Percentiles rank a stretch among this genome's conserved stretches.
These are phyloP conservation scores for Microplitis demolitor DNA, from an alignment of 1,140 invertebrate genomes.

Conservation along the genomic window DNA sequence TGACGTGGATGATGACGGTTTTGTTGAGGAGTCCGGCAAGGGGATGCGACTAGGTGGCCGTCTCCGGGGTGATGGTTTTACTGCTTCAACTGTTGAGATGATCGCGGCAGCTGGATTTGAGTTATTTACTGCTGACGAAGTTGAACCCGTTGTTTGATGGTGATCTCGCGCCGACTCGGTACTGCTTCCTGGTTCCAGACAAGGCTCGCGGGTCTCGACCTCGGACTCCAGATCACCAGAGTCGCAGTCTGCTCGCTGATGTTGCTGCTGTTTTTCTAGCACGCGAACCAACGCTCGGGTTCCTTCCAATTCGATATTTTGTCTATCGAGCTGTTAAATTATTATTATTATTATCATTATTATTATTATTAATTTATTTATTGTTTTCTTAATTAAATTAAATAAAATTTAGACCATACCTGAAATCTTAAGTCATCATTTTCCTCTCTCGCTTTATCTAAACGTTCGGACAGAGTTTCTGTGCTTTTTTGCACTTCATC, in stretches of 20 bases:
- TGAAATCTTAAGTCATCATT: slow-evolving; percentile 83
- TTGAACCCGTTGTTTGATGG: slow-evolving; percentile 18
- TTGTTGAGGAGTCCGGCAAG: slow-evolving; percentile 63
- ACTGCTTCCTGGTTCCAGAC: slow-evolving; percentile 65
- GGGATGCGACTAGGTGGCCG: slow-evolving; percentile 73
- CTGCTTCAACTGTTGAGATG: background rate
- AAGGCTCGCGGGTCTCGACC: slow-evolving; percentile 61
- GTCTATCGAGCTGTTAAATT: slow-evolving; percentile 73
- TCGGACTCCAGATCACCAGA: slow-evolving; percentile 43
- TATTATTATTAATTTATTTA: background rate
- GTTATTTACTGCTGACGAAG: slow-evolving; percentile 29
- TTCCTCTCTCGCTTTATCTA: slow-evolving; percentile 76
- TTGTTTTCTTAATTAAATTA: background rate
- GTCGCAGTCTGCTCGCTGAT: slow-evolving; percentile 48
- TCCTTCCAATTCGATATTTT: slow-evolving; percentile 80
- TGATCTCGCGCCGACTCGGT: slow-evolving; percentile 70
- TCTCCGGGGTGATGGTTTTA: slow-evolving; percentile 61
- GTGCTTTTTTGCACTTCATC: slow-evolving; percentile 69
- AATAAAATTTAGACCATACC: slow-evolving; percentile 54
- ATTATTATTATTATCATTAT: slow-evolving; percentile 10
- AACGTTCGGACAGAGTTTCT: slow-evolving; percentile 67
- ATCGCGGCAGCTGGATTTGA: slow-evolving; percentile 27
- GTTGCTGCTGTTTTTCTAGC: slow-evolving; percentile 64
- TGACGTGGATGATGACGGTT: slow-evolving; percentile 60
- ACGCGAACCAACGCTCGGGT: slow-evolving; percentile 75